These are phyloP conservation scores for Standfussiana lucernea DNA, from an alignment of 2,888 invertebrate species.

Conservation along the genomic window DNA sequence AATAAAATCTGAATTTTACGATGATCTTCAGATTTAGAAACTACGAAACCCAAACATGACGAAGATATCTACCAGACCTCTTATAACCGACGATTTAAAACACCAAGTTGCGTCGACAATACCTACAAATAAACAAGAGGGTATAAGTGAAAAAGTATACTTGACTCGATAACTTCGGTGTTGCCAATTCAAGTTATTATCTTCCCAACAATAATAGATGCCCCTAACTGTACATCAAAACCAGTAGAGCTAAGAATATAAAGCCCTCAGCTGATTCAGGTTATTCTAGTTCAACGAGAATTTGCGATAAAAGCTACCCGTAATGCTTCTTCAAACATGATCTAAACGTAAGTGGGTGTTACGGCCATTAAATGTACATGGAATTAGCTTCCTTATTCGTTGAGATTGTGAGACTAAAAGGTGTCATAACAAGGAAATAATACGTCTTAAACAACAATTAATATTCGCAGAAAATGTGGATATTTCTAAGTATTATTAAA, in stretches of 20 bases:
- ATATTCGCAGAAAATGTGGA: neutral
- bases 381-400: conserved; percentile 18
- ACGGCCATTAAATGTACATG: conserved; percentile 5
- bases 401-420: neutral
- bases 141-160: neutral
- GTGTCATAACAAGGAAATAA: neutral
- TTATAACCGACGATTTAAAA: neutral
- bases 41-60: neutral
- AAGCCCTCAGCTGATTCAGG: conserved; percentile 34
- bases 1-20: neutral
- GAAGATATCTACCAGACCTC: neutral
- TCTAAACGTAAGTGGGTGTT: conserved; percentile 12
- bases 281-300: conserved; percentile 50
- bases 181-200: conserved; percentile 14
- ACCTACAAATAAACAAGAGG: neutral
- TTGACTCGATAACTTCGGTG: conserved; percentile 12
- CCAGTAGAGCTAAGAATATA: conserved; percentile 43
- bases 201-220: conserved; percentile 18
- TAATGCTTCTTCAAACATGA: conserved; percentile 47
- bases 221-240: conserved; percentile 44
- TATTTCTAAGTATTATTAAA: neutral
- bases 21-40: neutral
- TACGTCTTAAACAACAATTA: neutral
- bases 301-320: conserved; percentile 42
- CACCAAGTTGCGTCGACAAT: neutral